Evolutionary conservation across 2,888 invertebrate species (phyloP).

Genomic region (Bembecia ichneumoniformis): DNA sequence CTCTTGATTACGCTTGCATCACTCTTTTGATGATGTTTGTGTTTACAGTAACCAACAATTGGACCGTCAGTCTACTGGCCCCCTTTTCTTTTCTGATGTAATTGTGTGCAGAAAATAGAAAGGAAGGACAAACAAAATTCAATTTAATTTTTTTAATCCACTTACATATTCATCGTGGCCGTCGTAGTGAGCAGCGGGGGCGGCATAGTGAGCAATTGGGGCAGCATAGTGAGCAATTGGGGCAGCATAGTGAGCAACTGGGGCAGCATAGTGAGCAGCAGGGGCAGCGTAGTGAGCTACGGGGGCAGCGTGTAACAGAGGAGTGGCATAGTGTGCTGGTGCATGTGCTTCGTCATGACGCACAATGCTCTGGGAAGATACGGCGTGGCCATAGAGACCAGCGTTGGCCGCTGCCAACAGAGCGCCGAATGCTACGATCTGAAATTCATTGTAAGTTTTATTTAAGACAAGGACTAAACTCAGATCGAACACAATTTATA

Average conservation of each 20-base stretch:
- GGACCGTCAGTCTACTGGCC: too few species aligned
- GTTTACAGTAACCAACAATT: too few species aligned
- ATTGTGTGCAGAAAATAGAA: background rate
- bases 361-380: slow-evolving; percentile 47
- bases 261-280: slow-evolving; percentile 18
- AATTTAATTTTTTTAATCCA: slow-evolving; percentile 1
- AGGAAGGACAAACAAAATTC: background rate
- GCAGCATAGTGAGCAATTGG: slow-evolving; percentile 19
- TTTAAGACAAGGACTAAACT: too few species aligned
- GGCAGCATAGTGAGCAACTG: slow-evolving; percentile 17
- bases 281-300: slow-evolving; percentile 17
- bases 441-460: slow-evolving; percentile 9
- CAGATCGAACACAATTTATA: too few species aligned
- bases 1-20: too few species aligned
- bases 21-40: too few species aligned
- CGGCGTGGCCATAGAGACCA: slow-evolving; percentile 45
- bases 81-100: background rate
- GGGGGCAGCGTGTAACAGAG: slow-evolving; percentile 15
- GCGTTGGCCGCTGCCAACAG: slow-evolving; percentile 59
- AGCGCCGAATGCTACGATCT: slow-evolving; percentile 58
- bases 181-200: slow-evolving; percentile 30
- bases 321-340: slow-evolving; percentile 14
- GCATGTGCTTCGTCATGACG: slow-evolving; percentile 42
- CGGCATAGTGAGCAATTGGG: slow-evolving; percentile 23
- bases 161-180: slow-evolving; percentile 40